Percentiles rank a stretch among this genome's conserved stretches.
Conservation (phyloP, 2,113 vertebrate genomes). For the Ginglymostoma cirratum region DNA sequence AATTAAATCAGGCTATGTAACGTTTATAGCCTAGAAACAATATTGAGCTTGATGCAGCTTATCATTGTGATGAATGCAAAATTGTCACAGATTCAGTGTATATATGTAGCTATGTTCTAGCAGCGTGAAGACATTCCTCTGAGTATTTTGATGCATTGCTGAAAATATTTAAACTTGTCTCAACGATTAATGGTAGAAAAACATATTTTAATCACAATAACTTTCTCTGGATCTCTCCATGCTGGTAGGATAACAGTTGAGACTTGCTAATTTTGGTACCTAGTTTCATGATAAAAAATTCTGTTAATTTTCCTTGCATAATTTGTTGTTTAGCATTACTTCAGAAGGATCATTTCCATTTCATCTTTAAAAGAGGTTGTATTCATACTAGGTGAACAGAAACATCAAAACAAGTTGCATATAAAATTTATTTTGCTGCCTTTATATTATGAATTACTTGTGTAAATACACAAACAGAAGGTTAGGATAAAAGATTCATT, state of each 20-base stretch:
- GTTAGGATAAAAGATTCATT: background rate
- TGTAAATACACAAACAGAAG: background rate
- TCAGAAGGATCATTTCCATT: constrained; percentile 16
- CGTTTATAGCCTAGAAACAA: background rate
- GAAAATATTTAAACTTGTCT: constrained; percentile 42
- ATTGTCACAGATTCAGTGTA: constrained; percentile 49
- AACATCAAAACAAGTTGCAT: constrained; percentile 21
- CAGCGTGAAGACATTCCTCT: constrained; percentile 41
- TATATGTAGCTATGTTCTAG: constrained; percentile 41
- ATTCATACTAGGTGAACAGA: constrained; percentile 21
- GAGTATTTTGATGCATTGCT: constrained; percentile 43
- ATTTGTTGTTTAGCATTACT: constrained; percentile 28
- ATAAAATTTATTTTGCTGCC: background rate
- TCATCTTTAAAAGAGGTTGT: constrained; percentile 24
- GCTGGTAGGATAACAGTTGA: background rate
- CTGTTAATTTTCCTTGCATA: background rate
- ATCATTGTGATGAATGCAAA: constrained; percentile 53
- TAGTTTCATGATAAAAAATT: constrained; percentile 17
- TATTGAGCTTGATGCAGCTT: constrained; percentile 45
- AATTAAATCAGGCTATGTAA: constrained; percentile 13
- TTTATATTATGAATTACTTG: constrained; percentile 12
- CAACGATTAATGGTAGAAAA: constrained; percentile 38
- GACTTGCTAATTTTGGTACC: background rate
- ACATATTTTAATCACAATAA: constrained; percentile 38
- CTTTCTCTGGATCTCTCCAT: constrained; percentile 8